Evolutionary conservation across 2,113 vertebrate genomes (phyloP), one percentile per base, ranked within the genome.

Genomic region (Leucopsar rothschildi): DNA sequence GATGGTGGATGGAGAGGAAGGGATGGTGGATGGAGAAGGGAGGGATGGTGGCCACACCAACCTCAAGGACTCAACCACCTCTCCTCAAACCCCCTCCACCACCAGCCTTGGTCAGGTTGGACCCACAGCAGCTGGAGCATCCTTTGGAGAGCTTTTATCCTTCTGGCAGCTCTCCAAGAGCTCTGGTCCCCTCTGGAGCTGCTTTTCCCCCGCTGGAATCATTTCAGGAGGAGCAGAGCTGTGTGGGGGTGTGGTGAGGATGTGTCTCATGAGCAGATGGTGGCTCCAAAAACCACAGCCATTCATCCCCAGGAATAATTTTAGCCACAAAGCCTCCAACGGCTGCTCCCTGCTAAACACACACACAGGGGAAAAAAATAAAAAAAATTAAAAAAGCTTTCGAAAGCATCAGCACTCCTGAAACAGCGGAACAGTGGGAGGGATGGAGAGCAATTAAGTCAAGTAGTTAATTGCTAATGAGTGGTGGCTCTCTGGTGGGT

Each of bases 301-400:
- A 93, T 95, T 97, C 92, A 97, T 98, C 96, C 97, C 96, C 93
- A 94, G 85, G 96, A 97, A 96, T 97, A 96, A 97, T 96, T 97
- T 96, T 63, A 97, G 88, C 96, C 83, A 47, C 56, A 35, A 52
- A 96, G 92, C 89, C 82, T 96, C 94, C 64, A 63, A 93, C 7
- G 29, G 83, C 72, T 82, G 85, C 77, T 96, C 18, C 83, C 72
- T 13, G 4, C 22, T 49, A 39, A 49, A 44, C 47, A 65, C 50
- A 63, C 18, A 44, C 17, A 45, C 1, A 2, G 2, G 1, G 1
- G 13, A 29, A 59, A 35, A 21, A 8, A 56, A 31, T 10, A 22
- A 24, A 31, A 24, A 25, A 22, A 50, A 39, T 15, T 22, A 6
- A 25, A 22, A 16, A 29, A 10, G 68, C 93, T 97, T 96, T 96